Conservation (phyloP, 2,797 vertebrate species). For the Ceyx erithaca region DNA sequence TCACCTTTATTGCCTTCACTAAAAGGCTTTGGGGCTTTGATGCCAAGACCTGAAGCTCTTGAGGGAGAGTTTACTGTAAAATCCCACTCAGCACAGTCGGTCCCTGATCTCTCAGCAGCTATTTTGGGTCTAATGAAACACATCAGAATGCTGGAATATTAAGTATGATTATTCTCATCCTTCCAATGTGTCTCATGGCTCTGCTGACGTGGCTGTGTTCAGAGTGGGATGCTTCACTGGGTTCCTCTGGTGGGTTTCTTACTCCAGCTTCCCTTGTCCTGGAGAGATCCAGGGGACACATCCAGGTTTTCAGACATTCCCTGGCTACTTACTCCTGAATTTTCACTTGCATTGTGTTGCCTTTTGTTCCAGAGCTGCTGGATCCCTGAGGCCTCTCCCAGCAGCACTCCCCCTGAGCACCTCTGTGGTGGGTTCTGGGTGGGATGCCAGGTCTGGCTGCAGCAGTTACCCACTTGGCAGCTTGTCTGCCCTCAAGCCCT, state of each 20-base stretch:
- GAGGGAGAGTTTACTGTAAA: background rate
- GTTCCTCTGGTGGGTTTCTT: background rate
- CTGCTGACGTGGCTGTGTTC: background rate
- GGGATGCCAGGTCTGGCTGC: background rate
- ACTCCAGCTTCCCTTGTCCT: background rate
- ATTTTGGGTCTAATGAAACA: background rate
- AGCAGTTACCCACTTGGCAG: fast-evolving
- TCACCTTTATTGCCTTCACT: background rate
- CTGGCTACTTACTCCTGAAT: background rate
- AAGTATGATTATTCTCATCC: background rate
- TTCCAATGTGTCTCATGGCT: background rate
- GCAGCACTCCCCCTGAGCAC: fast-evolving
- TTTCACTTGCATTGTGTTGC: fast-evolving
- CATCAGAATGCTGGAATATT: background rate
- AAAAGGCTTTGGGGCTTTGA: fast-evolving
- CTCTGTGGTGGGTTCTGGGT: fast-evolving
- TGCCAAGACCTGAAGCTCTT: background rate
- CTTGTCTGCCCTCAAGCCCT: background rate
- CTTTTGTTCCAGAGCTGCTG: background rate
- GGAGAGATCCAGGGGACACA: background rate
- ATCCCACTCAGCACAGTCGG: background rate
- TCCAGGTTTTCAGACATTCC: background rate
- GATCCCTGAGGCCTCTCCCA: fast-evolving
- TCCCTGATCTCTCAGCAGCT: background rate
- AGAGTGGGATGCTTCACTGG: background rate